Evolutionary conservation across 92 coral and sea anemone species (phyloP), one percentile per base, ranked within the genome.

Genomic region (Scolanthus callimorphus): DNA sequence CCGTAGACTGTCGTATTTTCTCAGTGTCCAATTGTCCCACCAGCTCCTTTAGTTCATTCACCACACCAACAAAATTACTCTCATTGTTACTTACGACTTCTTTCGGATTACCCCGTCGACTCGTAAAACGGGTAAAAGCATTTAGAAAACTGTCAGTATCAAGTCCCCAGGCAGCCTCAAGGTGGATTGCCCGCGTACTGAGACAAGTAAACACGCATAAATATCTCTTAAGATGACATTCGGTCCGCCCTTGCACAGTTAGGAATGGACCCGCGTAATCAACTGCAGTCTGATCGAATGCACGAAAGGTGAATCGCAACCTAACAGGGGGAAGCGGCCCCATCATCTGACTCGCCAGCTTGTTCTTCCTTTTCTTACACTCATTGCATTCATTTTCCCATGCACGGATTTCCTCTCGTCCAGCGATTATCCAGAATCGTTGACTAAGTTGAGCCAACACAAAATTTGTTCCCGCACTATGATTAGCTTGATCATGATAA

Each of bases 141-240:
- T 78, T 83, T 31, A 78, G 54, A 46, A 78, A 83, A 51, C 67
- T 49, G 61, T 83, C 86, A 3, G 83, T 74, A 52, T 64, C 74
- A 21, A 79, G 63, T 28, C 79, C 83, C 65, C 70, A 85, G 23
- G 86, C 82, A 26, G 60, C 49, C 60, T 85, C 92, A 39, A 79
- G 73, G 53, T 79, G 92, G 17, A 85, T 77, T 6, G 83, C 83
- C 24, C 79, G 73, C 19, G 79, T 73, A 21, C 79, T 39, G 17
- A 74, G 51, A 24, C 86, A 79, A 12, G 86, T 79, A 49, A 84
- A 84, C 37, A 78, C 28, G 60, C 90, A 83, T 50, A 83, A 55
- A 72, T 81, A 77, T 39, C 80, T 64, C 54, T 83, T 83, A 27
- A 55, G 77, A 17, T 77, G 61, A 30, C 48, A 53, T 31, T 38